A percentile compares a stretch with the other conserved stretches of the same genome.
Conservation (phyloP, 2,888 invertebrate genomes). For the Orchesella flavescens region DNA sequence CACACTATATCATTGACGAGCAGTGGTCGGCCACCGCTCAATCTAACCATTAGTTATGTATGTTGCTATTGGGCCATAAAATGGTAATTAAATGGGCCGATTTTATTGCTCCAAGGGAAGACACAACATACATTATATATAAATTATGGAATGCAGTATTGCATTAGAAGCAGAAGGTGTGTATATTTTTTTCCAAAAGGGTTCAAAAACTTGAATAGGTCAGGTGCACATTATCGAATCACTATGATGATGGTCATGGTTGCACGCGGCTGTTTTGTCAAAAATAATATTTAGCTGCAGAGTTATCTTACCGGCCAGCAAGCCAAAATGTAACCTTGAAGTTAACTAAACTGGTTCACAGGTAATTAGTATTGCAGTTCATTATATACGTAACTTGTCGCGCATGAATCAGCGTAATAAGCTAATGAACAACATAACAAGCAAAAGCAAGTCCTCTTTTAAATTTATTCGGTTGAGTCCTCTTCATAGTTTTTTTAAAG, state of each 20-base stretch:
- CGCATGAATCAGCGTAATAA: too few relatives aligned
- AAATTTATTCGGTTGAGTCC: too few relatives aligned
- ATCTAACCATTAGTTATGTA: conserved; percentile 6
- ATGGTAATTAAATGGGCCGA: conserved; percentile 43
- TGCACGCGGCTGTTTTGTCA: not conserved
- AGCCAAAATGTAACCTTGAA: conserved; percentile 12
- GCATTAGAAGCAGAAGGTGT: not conserved
- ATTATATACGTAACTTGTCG: not conserved
- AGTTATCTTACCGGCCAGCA: too few relatives aligned
- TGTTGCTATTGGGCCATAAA: conserved; percentile 10
- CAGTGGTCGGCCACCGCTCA: conserved; percentile 9
- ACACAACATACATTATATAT: not conserved
- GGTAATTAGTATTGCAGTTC: not conserved
- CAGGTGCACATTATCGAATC: not conserved
- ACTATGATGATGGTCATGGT: too few relatives aligned
- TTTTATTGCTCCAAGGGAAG: conserved; percentile 37
- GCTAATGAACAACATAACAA: too few relatives aligned
- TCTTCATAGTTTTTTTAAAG: too few relatives aligned
- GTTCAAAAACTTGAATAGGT: conserved; percentile 4
- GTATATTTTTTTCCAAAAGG: not conserved
- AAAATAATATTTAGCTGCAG: too few relatives aligned
- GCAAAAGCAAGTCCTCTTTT: too few relatives aligned
- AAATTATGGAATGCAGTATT: not conserved
- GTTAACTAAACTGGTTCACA: not conserved
- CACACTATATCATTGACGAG: too few relatives aligned